These are phyloP conservation scores for Mastacembelus armatus DNA, from an alignment of 2,797 vertebrate species.

Conservation along the genomic window DNA sequence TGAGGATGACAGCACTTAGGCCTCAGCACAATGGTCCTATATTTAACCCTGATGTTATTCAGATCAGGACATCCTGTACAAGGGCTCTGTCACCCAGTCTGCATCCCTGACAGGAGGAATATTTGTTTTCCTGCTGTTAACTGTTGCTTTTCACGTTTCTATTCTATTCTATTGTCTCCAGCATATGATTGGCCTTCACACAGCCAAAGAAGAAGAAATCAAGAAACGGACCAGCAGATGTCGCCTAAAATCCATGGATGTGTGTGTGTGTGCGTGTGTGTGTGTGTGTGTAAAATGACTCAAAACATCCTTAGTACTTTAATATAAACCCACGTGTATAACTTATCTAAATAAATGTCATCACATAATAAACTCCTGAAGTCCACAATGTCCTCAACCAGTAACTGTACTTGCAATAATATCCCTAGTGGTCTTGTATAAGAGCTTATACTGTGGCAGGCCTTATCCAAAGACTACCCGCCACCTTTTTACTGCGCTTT, in stretches of 20 bases:
- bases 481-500: no score
- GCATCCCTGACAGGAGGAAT: not conserved
- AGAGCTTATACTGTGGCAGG: no score
- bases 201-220: not conserved
- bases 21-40: conserved; percentile 28
- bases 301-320: no score
- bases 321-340: no score
- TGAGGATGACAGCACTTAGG: not conserved
- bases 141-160: not conserved
- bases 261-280: no score
- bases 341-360: no score
- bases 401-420: no score
- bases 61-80: conserved; percentile 55
- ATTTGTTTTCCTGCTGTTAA: conserved; percentile 23
- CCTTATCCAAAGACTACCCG: no score
- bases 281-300: no score
- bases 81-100: not conserved
- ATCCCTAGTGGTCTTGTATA: no score
- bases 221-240: conserved; percentile 59
- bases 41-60: conserved; percentile 20
- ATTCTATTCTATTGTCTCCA: not conserved
- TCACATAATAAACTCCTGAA: no score
- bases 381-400: no score
- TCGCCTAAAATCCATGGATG: conserved; percentile 55
- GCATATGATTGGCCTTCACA: not conserved